These are phyloP conservation scores for Platyrinchus mystaceus DNA, from an alignment of 2,797 vertebrate species.

Conservation along the genomic window DNA sequence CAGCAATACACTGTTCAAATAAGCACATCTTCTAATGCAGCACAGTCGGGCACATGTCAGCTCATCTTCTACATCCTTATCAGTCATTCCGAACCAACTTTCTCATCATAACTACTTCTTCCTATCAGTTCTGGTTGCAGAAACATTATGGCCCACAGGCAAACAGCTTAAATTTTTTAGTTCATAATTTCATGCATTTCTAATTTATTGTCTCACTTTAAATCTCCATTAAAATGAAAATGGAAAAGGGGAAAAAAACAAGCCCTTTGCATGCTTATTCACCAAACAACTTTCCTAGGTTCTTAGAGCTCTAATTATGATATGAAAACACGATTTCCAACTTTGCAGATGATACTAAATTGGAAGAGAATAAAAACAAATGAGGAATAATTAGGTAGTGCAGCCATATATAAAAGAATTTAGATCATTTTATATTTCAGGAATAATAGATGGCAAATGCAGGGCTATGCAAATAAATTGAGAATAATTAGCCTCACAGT, in stretches of 20 bases:
- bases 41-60: rapidly evolving
- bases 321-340: conserved; percentile 77
- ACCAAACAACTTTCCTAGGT: conserved; percentile 54
- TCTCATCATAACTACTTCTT: neutral
- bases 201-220: conserved; percentile 71
- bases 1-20: neutral
- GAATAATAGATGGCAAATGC: conserved; percentile 74
- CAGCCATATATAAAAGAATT: conserved; percentile 75
- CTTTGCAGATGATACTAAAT: conserved; percentile 77
- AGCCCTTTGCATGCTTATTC: conserved; percentile 25
- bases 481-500: conserved; percentile 70
- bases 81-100: neutral
- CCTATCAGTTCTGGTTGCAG: neutral
- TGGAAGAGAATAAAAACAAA: conserved; percentile 80
- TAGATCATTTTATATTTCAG: conserved; percentile 70
- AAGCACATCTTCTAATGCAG: neutral
- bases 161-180: conserved; percentile 41
- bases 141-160: neutral
- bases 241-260: neutral
- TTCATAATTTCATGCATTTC: conserved; percentile 58
- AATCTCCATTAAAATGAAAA: conserved; percentile 68
- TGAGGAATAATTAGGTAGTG: conserved; percentile 76
- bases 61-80: neutral
- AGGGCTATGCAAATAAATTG: conserved; percentile 72
- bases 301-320: conserved; percentile 75